Evolutionary conservation across 2,113 vertebrate genomes (phyloP).

Genomic region (Larimichthys polyactis): DNA sequence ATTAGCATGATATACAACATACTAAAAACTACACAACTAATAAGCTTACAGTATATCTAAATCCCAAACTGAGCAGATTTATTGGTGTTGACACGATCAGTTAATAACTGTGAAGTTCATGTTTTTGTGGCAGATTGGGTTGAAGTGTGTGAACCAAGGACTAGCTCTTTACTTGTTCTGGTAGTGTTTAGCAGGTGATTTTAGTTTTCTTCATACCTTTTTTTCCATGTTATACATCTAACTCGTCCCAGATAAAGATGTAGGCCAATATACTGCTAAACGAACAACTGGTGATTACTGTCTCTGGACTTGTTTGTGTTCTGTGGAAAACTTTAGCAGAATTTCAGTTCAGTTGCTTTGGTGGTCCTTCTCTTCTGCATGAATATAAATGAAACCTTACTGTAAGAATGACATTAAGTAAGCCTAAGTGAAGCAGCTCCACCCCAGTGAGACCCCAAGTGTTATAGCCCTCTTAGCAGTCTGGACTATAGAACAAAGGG

Average conservation of each 20-base stretch:
- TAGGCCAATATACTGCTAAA: constrained; percentile 10
- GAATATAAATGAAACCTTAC: constrained; percentile 54
- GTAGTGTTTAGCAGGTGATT: background rate
- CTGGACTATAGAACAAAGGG: constrained; percentile 61
- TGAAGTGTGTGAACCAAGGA: constrained; percentile 16
- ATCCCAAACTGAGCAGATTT: constrained; percentile 5
- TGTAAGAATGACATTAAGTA: constrained; percentile 61
- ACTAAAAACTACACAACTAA: constrained; percentile 4
- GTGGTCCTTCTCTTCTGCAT: constrained; percentile 42
- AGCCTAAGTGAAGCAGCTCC: constrained; percentile 43
- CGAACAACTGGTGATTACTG: background rate
- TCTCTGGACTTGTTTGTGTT: constrained; percentile 9
- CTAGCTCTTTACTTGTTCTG: background rate
- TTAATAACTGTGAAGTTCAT: background rate
- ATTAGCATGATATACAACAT: constrained; percentile 7
- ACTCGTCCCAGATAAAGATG: background rate
- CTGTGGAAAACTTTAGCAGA: constrained; percentile 24
- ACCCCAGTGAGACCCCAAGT: constrained; percentile 42
- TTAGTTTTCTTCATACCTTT: background rate
- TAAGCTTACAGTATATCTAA: background rate
- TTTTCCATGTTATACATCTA: background rate
- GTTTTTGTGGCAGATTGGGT: background rate
- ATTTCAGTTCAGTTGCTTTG: constrained; percentile 5
- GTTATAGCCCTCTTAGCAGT: constrained; percentile 54
- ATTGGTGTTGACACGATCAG: constrained; percentile 4